Percentiles rank a stretch among this genome's conserved stretches.
Conservation (phyloP, 2,113 vertebrate genomes). For the Nesogale talazaci region DNA sequence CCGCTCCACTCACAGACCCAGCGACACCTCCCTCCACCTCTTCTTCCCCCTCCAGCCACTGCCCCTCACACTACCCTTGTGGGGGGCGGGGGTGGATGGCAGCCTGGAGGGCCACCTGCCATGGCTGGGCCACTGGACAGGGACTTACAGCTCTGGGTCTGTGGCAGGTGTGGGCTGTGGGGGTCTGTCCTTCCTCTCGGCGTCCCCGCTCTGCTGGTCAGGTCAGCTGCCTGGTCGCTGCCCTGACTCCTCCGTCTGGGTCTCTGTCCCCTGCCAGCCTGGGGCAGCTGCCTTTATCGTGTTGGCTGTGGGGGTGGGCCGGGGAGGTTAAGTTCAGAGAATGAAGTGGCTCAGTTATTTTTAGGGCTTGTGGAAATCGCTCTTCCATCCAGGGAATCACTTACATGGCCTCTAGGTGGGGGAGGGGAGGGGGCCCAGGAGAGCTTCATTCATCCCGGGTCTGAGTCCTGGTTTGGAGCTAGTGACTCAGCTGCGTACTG, state of each 20-base stretch:
- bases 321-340: constrained; percentile 67
- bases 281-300: constrained; percentile 80
- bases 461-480: not conserved
- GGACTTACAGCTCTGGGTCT: constrained; percentile 42
- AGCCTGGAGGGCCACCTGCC: fast-evolving
- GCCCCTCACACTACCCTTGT: fast-evolving
- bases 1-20: not conserved
- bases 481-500: constrained; percentile 55
- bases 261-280: constrained; percentile 50
- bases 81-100: too few species aligned
- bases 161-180: not conserved
- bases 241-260: constrained; percentile 20
- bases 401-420: constrained; percentile 57
- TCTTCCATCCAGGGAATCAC: constrained; percentile 62
- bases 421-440: not conserved
- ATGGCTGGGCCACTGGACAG: fast-evolving
- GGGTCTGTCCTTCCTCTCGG: not conserved
- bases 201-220: not conserved
- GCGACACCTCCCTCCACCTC: fast-evolving
- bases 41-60: not conserved
- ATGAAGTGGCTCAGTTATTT: constrained; percentile 80
- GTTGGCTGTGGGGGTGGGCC: not conserved
- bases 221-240: not conserved
- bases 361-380: constrained; percentile 76
- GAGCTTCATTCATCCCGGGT: constrained; percentile 40